Evolutionary conservation across 2,113 vertebrate species (phyloP).

Genomic region (Neogobius melanostomus): DNA sequence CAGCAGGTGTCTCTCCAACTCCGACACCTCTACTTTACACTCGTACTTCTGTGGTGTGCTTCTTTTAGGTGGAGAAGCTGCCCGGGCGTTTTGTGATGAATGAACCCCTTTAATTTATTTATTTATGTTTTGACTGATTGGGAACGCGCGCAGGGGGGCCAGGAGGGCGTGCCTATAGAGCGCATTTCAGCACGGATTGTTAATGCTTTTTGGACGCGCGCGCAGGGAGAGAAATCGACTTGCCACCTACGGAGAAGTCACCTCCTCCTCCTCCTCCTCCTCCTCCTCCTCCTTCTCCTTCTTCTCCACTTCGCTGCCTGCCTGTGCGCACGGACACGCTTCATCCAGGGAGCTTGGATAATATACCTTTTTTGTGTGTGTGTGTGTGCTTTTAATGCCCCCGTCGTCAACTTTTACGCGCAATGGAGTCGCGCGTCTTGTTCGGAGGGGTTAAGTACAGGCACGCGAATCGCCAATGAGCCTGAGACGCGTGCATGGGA

Average conservation of each 20-base stretch:
- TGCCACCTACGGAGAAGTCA: neutral
- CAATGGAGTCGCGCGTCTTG: neutral
- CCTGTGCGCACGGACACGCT: neutral
- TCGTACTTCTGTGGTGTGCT: neutral
- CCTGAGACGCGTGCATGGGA: neutral
- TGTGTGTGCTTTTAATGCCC: no score
- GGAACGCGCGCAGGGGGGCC: neutral
- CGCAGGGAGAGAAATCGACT: neutral
- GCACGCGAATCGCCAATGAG: neutral
- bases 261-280: neutral
- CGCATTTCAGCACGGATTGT: neutral
- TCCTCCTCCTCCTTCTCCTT: neutral
- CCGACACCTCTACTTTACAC: neutral
- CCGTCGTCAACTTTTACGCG: neutral
- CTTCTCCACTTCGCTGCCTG: neutral
- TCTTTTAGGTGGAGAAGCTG: no score
- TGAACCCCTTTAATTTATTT: no score
- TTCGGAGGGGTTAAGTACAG: neutral
- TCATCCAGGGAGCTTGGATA: neutral
- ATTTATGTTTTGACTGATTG: neutral
- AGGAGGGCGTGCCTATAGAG: neutral
- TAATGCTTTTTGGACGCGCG: neutral
- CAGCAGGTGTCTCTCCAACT: neutral
- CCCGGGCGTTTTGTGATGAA: neutral
- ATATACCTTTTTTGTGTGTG: no score